Percentiles rank a stretch among this genome's conserved stretches.
These are phyloP conservation scores for Erpetoichthys calabaricus DNA, from an alignment of 2,797 vertebrate genomes.

Conservation along the genomic window DNA sequence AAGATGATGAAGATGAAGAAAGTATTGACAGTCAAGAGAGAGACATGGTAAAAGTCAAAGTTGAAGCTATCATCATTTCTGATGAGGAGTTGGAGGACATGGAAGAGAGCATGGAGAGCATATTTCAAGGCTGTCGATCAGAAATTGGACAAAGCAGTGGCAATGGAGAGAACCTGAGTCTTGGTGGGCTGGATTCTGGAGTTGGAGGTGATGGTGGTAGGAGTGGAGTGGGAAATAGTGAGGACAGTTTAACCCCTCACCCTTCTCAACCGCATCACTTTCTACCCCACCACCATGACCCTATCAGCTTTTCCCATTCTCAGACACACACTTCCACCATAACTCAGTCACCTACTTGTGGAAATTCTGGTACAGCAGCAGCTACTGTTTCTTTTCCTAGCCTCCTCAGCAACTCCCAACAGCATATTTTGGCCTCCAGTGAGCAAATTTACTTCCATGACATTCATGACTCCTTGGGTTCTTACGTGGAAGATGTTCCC, in stretches of 20 bases:
- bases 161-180: constrained; percentile 10
- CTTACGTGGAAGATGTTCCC: constrained; percentile 77
- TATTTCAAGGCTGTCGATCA: constrained; percentile 7
- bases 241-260: not conserved
- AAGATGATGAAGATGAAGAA: constrained; percentile 10
- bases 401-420: not conserved
- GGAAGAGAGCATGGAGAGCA: constrained; percentile 21
- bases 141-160: constrained; percentile 4
- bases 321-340: constrained; percentile 32
- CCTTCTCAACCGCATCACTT: constrained; percentile 32
- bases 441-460: constrained; percentile 59
- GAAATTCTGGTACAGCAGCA: constrained; percentile 33
- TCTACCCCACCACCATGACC: constrained; percentile 37
- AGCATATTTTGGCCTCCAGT: not conserved
- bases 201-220: constrained; percentile 41
- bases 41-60: constrained; percentile 54
- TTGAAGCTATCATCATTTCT: constrained; percentile 83
- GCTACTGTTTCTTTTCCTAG: constrained; percentile 19
- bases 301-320: constrained; percentile 47
- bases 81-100: constrained; percentile 69
- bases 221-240: constrained; percentile 38
- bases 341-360: constrained; percentile 44
- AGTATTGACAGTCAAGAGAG: constrained; percentile 14
- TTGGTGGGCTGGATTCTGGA: constrained; percentile 16
- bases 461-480: constrained; percentile 60